Conservation (phyloP, 2,113 vertebrate species). For the Salvelinus namaycush region DNA sequence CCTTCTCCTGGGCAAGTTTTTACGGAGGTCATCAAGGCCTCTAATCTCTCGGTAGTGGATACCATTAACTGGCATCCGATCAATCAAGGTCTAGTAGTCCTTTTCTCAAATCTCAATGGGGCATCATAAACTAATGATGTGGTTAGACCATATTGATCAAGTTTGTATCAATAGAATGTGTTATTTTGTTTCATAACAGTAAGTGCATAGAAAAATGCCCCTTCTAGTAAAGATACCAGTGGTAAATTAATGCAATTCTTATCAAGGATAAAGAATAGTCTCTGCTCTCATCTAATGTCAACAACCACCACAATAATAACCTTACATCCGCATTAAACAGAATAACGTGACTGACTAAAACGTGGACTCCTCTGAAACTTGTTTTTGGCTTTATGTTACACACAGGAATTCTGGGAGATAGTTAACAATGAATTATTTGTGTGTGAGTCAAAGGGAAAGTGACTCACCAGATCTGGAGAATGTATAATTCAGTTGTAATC, state of each 20-base stretch:
- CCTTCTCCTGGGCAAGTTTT: not conserved
- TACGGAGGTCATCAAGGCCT: not conserved
- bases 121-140: not conserved
- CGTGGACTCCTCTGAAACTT: not conserved
- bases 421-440: slow-evolving; percentile 29
- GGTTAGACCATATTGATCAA: not conserved
- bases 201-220: not conserved
- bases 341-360: too few species aligned
- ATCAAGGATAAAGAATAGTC: not conserved
- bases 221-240: too few species aligned
- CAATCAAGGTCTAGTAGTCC: not conserved
- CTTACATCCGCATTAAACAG: not conserved
- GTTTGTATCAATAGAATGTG: not conserved
- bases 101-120: not conserved
- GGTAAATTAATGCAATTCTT: too few species aligned
- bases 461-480: slow-evolving; percentile 8
- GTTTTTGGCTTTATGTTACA: not conserved
- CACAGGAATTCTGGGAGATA: not conserved
- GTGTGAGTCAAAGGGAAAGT: slow-evolving; percentile 26
- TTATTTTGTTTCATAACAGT: not conserved
- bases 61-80: not conserved
- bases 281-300: not conserved
- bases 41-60: not conserved
- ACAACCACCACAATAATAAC: not conserved
- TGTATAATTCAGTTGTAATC: slow-evolving; percentile 30